A percentile compares a stretch with the other conserved stretches of the same genome.
Evolutionary conservation across 2,888 invertebrate species (phyloP).

Genomic region (Disparrhopalites patrizii): DNA sequence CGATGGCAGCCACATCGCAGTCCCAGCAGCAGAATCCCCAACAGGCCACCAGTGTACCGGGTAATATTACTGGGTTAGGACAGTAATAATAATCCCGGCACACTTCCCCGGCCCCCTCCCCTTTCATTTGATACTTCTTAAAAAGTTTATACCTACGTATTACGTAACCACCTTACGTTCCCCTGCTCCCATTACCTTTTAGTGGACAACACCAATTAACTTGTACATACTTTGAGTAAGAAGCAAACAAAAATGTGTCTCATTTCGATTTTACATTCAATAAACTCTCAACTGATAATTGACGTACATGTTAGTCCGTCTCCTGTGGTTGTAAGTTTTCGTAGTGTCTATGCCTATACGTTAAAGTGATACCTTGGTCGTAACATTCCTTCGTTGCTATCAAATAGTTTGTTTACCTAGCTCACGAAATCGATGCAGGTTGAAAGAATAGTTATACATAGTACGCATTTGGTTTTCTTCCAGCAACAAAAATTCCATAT

Average conservation of each 20-base stretch:
- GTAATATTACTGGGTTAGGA: constrained; percentile 30
- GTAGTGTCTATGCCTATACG: too few species aligned
- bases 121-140: constrained; percentile 30
- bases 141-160: constrained; percentile 29
- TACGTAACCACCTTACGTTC: constrained; percentile 21
- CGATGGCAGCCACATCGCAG: constrained; percentile 45
- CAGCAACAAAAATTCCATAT: too few species aligned
- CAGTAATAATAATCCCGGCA: constrained; percentile 20
- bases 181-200: constrained; percentile 15
- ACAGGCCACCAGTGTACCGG: constrained; percentile 44
- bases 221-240: constrained; percentile 25
- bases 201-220: constrained; percentile 24
- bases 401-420: too few species aligned
- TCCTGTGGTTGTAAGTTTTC: too few species aligned
- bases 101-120: constrained; percentile 7
- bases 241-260: constrained; percentile 26
- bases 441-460: too few species aligned
- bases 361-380: too few species aligned
- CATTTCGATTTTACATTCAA: constrained; percentile 32
- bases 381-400: too few species aligned
- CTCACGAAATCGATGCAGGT: too few species aligned
- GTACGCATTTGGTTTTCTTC: too few species aligned
- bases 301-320: neutral
- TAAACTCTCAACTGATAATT: constrained; percentile 27
- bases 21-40: constrained; percentile 43